phyloP scores from a whole-genome alignment of 2,888 invertebrate genomes.

The Mythimna ferrago region DNA sequence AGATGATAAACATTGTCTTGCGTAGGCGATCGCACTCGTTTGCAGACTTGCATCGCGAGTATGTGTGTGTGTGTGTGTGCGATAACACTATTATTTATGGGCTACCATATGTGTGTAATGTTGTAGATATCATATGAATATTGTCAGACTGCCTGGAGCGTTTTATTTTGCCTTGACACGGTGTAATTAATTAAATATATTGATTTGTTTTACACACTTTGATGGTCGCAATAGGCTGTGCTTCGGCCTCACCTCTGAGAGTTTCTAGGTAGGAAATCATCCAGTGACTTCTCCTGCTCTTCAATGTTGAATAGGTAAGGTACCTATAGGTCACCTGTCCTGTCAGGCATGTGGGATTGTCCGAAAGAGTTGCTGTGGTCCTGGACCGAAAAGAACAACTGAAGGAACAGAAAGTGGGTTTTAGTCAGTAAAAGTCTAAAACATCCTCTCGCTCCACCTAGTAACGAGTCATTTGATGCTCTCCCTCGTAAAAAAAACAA shows the following conservation, averaged over 20 bases:
- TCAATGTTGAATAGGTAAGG: too few relatives aligned
- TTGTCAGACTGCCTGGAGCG: constrained; percentile 54
- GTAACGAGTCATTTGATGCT: too few relatives aligned
- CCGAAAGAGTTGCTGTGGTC: too few relatives aligned
- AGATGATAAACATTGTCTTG: constrained; percentile 48
- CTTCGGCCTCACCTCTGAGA: neutral
- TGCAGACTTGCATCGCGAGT: constrained; percentile 32
- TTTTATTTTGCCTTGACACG: constrained; percentile 43
- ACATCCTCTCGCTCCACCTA: too few relatives aligned
- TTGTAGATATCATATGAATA: constrained; percentile 24
- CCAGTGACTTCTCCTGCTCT: too few relatives aligned
- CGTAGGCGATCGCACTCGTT: constrained; percentile 48
- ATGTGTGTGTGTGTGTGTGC: constrained; percentile 20
- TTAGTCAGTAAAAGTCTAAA: too few relatives aligned
- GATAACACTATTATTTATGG: constrained; percentile 61
- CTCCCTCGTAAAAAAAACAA: too few relatives aligned
- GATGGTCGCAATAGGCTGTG: neutral
- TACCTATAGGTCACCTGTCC: too few relatives aligned
- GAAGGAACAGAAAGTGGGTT: too few relatives aligned
- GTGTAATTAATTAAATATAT: constrained; percentile 28
- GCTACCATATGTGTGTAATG: constrained; percentile 33
- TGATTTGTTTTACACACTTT: neutral
- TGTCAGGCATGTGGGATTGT: too few relatives aligned
- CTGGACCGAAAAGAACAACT: too few relatives aligned
- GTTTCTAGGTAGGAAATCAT: too few relatives aligned